Evolutionary conservation across 2,797 vertebrate species (phyloP).

Genomic region (Anguilla pacifica): DNA sequence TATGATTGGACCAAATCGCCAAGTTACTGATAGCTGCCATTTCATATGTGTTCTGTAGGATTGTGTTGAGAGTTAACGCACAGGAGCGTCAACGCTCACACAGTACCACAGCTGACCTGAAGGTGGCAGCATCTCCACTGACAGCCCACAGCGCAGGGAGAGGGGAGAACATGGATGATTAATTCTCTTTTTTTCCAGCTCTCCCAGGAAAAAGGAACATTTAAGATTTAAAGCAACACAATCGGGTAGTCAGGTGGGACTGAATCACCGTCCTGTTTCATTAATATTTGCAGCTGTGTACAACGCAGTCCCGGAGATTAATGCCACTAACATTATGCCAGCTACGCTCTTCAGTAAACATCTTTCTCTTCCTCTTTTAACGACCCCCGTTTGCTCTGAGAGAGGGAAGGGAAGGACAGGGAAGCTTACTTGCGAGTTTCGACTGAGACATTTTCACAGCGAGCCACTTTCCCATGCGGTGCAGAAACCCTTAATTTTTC

Average conservation of each 20-base stretch:
- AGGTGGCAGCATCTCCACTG: conserved; percentile 13
- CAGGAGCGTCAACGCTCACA: neutral
- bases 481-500: neutral
- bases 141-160: neutral
- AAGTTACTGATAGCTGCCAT: neutral
- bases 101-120: conserved; percentile 8
- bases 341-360: neutral
- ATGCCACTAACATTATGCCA: neutral
- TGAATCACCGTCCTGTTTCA: neutral
- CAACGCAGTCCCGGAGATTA: neutral
- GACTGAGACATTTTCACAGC: neutral
- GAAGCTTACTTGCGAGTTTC: neutral
- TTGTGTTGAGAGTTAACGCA: neutral
- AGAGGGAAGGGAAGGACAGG: neutral
- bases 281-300: neutral
- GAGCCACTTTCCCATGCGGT: neutral
- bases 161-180: conserved; percentile 11
- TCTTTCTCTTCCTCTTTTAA: neutral
- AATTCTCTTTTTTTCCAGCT: neutral
- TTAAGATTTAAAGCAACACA: conserved; percentile 23
- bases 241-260: conserved; percentile 9
- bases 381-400: neutral
- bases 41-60: neutral
- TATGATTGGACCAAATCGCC: neutral
- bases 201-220: neutral